Evolutionary conservation across 2,113 vertebrate genomes (phyloP).

Genomic region (Vimba vimba): DNA sequence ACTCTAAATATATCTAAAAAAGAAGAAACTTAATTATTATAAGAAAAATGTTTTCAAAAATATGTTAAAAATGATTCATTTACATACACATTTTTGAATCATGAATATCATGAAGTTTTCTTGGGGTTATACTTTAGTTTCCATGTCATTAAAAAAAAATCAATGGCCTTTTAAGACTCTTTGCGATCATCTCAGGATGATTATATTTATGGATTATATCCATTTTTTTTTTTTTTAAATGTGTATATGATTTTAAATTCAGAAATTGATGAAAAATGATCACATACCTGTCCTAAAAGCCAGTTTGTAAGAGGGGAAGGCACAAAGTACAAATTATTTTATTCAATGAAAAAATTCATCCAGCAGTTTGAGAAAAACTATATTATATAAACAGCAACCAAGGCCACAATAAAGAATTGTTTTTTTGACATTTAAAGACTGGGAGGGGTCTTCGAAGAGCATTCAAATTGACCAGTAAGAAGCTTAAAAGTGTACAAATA

Average conservation of each 20-base stretch:
- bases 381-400: not conserved
- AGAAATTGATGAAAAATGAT: not conserved
- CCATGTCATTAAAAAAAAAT: not conserved
- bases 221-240: not conserved
- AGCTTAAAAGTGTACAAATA: conserved; percentile 21
- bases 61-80: not conserved
- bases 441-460: not conserved
- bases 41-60: not conserved
- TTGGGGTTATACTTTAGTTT: not conserved
- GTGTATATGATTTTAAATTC: not conserved
- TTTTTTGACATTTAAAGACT: conserved; percentile 4
- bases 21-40: not conserved
- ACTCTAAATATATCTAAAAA: not conserved
- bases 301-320: not conserved
- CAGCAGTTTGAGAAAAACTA: conserved; percentile 19
- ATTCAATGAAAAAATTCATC: not conserved
- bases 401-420: not conserved
- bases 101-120: conserved; percentile 30
- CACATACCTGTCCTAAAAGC: not conserved
- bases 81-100: not conserved
- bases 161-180: not conserved
- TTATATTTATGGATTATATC: too few species aligned
- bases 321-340: not conserved
- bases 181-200: not conserved
- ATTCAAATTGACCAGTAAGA: not conserved